Evolutionary conservation across 35 echinoderm and acorn worm species (phyloP).

Genomic region (Hemicentrotus pulcherrimus): DNA sequence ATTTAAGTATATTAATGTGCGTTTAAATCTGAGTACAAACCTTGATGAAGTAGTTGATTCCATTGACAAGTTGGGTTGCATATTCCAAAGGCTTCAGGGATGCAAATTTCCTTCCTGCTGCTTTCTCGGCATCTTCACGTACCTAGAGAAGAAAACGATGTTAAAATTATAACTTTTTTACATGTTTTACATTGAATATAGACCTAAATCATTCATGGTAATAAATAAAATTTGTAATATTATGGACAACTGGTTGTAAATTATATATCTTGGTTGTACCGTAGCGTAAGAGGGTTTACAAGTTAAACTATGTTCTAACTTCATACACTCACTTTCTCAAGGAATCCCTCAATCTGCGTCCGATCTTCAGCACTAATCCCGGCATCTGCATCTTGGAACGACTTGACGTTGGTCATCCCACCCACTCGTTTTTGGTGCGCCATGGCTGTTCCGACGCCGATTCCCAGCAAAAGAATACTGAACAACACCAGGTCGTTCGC

Average conservation of each 20-base stretch:
- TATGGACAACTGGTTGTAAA: no score
- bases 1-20: no score
- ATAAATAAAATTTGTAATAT: no score
- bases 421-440: neutral
- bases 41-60: slow-evolving; percentile 85
- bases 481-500: neutral
- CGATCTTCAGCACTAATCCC: neutral
- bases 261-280: no score
- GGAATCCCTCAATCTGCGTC: neutral
- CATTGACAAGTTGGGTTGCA: slow-evolving; percentile 80
- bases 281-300: no score
- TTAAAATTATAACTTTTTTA: neutral
- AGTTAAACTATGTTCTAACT: no score
- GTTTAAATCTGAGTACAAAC: neutral
- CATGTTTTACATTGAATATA: no score
- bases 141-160: neutral
- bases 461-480: neutral
- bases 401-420: neutral
- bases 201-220: no score
- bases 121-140: neutral
- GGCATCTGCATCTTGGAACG: neutral
- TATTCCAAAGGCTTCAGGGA: neutral
- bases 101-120: neutral
- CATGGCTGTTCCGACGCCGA: neutral
- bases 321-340: neutral